Conservation (phyloP, 1,140 invertebrate species). For the Brachionus angularis region DNA sequence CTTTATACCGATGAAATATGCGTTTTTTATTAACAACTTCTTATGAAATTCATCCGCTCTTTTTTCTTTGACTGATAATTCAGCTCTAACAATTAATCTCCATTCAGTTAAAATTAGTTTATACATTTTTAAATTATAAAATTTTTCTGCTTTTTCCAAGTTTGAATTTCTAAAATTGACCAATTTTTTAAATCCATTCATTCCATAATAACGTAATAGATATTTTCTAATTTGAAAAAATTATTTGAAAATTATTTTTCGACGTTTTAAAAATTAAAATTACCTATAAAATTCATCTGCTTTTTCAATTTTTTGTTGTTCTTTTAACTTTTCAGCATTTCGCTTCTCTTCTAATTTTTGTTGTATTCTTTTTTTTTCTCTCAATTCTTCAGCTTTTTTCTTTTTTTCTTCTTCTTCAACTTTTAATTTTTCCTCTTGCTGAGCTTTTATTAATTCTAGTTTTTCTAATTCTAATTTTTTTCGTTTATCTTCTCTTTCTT, state of each 20-base stretch:
- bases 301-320: constrained; percentile 19
- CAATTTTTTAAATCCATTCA: constrained; percentile 51
- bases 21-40: constrained; percentile 46
- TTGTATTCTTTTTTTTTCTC: constrained; percentile 11
- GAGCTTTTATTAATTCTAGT: constrained; percentile 48
- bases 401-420: constrained; percentile 52
- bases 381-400: constrained; percentile 47
- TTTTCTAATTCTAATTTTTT: constrained; percentile 51
- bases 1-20: constrained; percentile 48
- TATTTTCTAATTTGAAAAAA: constrained; percentile 40
- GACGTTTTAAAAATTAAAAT: too few relatives aligned
- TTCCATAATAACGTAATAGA: constrained; percentile 50
- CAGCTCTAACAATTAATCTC: not conserved
- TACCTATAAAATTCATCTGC: constrained; percentile 35
- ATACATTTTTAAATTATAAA: constrained; percentile 17
- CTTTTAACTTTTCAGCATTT: constrained; percentile 9
- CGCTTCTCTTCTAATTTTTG: not conserved
- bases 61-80: constrained; percentile 12
- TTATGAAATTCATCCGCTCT: constrained; percentile 48
- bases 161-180: constrained; percentile 46
- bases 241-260: not conserved
- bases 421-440: constrained; percentile 49
- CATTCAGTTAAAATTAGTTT: not conserved
- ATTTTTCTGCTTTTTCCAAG: constrained; percentile 46
- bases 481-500: constrained; percentile 53